Evolutionary conservation across 2,113 vertebrate species (phyloP).

Genomic region (Osmerus mordax): DNA sequence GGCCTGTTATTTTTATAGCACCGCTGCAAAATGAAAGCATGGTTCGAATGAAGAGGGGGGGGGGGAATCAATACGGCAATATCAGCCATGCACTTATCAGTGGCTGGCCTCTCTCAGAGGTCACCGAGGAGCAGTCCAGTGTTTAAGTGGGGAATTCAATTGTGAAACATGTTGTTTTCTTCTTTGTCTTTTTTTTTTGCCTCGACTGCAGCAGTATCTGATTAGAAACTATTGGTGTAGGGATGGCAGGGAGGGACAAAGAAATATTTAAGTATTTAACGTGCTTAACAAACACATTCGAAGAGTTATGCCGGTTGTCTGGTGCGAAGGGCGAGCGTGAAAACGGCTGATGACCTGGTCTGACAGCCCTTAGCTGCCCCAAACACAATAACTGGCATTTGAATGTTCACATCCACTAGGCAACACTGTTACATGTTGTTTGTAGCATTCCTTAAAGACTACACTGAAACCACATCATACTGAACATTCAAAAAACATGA

Average conservation of each 20-base stretch:
- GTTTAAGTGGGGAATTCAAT: constrained; percentile 74
- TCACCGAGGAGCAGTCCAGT: constrained; percentile 69
- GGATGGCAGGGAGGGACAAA: neutral
- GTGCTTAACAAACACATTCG: neutral
- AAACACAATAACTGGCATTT: too few species aligned
- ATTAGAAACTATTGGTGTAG: constrained; percentile 42
- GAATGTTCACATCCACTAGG: too few species aligned
- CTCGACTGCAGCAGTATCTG: constrained; percentile 49
- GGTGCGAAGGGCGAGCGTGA: too few species aligned
- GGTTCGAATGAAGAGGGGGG: constrained; percentile 61
- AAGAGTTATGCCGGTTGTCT: constrained; percentile 6
- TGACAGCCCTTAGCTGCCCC: too few species aligned
- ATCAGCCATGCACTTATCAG: constrained; percentile 79
- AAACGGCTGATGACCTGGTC: too few species aligned
- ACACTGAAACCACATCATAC: too few species aligned
- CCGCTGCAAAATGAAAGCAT: constrained; percentile 73
- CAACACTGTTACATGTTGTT: too few species aligned
- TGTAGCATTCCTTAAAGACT: too few species aligned
- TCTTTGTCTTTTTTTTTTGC: constrained; percentile 48
- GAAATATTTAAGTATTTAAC: neutral
- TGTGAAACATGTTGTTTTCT: constrained; percentile 52
- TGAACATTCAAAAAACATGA: too few species aligned
- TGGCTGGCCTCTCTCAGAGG: constrained; percentile 66
- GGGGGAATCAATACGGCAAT: constrained; percentile 80
- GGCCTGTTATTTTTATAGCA: constrained; percentile 78